A percentile compares a stretch with the other conserved stretches of the same genome.
phyloP scores from a whole-genome alignment of 2,113 vertebrate species.

The Leptobrachium leishanense region DNA sequence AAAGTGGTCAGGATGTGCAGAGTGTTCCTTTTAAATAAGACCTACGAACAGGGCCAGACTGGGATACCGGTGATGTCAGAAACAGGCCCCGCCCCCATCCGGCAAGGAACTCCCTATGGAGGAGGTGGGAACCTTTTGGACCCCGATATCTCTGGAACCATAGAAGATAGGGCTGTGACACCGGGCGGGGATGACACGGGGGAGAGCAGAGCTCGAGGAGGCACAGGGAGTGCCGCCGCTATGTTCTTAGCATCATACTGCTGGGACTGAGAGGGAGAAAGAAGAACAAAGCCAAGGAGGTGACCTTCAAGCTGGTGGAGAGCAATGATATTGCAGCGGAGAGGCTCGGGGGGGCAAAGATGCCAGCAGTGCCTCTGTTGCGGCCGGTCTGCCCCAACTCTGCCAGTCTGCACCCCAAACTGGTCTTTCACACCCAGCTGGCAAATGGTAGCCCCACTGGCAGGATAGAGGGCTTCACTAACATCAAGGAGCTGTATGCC shows the following conservation, averaged over 20 bases:
- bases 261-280: constrained; percentile 72
- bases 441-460: constrained; percentile 89
- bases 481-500: constrained; percentile 81
- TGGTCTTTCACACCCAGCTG: constrained; percentile 88
- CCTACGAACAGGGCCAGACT: no score
- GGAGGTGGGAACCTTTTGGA: no score
- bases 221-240: no score
- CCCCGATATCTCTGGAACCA: no score
- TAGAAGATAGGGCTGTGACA: no score
- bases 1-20: no score
- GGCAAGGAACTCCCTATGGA: no score
- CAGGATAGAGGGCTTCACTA: constrained; percentile 83
- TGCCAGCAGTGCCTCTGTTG: constrained; percentile 60
- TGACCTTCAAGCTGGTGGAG: constrained; percentile 73
- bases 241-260: no score
- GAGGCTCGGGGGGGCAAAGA: constrained; percentile 39
- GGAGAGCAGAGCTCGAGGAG: no score
- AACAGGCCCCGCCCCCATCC: no score
- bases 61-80: no score
- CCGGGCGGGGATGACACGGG: background rate
- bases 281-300: constrained; percentile 77
- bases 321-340: constrained; percentile 61
- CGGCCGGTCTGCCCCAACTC: constrained; percentile 58
- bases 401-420: constrained; percentile 67
- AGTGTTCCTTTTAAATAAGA: no score